Conservation (phyloP, 1,140 invertebrate genomes). For the Antheraea mylitta region DNA sequence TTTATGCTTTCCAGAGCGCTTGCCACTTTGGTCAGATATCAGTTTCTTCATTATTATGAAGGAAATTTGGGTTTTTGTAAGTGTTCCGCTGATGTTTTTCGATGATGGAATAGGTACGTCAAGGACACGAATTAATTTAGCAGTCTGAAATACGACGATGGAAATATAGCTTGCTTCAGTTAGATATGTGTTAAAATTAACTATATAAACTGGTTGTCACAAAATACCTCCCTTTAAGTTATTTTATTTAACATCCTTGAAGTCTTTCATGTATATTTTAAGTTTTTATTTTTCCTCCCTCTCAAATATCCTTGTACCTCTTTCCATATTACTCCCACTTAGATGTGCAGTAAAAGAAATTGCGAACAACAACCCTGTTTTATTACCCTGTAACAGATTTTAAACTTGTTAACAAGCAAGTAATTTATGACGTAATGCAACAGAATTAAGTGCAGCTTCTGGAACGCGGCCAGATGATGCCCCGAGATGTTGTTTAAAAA, state of each 20-base stretch:
- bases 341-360: too few relatives aligned
- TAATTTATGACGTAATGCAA: conserved; percentile 23
- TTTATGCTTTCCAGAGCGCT: not conserved
- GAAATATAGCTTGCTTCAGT: too few relatives aligned
- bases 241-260: too few relatives aligned
- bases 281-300: too few relatives aligned
- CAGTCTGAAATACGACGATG: not conserved
- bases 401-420: conserved; percentile 20
- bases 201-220: too few relatives aligned
- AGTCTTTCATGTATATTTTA: too few relatives aligned
- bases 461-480: conserved; percentile 38
- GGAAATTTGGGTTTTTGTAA: conserved; percentile 27
- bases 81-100: conserved; percentile 17
- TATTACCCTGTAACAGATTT: conserved; percentile 9
- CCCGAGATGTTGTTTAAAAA: not conserved
- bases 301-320: too few relatives aligned
- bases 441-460: conserved; percentile 37
- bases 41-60: conserved; percentile 39
- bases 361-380: too few relatives aligned
- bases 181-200: too few relatives aligned
- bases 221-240: too few relatives aligned
- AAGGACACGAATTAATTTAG: not conserved
- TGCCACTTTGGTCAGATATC: conserved; percentile 11
- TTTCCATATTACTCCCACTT: too few relatives aligned
- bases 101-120: not conserved